Evolutionary conservation across 2,113 vertebrate species (phyloP), one percentile per base, ranked within the genome.

Genomic region (Xiphorhynchus elegans): DNA sequence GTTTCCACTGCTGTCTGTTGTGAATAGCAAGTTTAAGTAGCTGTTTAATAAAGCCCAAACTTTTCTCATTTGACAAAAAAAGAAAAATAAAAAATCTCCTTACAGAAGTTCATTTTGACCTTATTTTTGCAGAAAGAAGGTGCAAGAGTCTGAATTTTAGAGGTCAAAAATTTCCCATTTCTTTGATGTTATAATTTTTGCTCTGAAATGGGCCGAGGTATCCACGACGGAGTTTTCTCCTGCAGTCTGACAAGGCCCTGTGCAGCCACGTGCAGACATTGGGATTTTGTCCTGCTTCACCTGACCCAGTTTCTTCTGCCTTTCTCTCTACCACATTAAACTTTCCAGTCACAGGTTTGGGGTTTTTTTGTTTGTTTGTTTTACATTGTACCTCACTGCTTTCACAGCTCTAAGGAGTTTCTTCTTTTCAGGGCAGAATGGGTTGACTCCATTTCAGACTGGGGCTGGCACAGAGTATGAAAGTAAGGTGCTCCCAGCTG

Each of bases 361-460:
- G 16, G 25, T 40, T 40, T 56, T 63, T 3, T n/a, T 5, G 0
- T 1, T 7, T 46, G 13, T 42, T 15, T 33, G 37, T 42, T 58
- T 64, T 3, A 33, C 6, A 6, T 40, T 76, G 33, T 72, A 16
- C 15, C 20, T 59, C 13, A 8, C 13, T 74, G 7, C 46, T 85
- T 87, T 87, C 26, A 12, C 55, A 77, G 24, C 24, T 83, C 78
- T 67, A 49, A 58, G 69, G 19, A 64, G 10, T 39, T 91, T 19
- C 40, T 56, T 86, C 63, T 91, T 87, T 74, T 74, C 64, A 77
- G 29, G 29, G 19, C 37, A 76, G 33, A 17, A 42, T 52, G 31
- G 20, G 13, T 63, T 0, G 0, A 31, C 58, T 83, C 16, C 0
- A 0, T 81, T 80, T 73, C 1, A 1, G 55, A 52, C 18, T 1